phyloP scores from a whole-genome alignment of 2,113 vertebrate genomes.

The Cephalopterus ornatus region DNA sequence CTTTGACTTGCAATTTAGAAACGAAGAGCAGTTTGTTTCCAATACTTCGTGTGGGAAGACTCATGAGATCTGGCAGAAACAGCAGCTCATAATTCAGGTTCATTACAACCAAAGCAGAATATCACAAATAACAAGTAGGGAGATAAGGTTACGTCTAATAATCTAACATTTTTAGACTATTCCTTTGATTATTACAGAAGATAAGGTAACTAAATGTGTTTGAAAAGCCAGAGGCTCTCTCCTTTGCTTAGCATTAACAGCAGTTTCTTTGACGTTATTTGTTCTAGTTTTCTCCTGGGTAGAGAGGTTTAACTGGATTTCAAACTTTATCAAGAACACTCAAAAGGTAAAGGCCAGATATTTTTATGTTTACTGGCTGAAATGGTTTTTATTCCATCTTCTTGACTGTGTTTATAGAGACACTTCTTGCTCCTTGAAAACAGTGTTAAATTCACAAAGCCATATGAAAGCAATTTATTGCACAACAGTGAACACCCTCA shows the following conservation, averaged over 20 bases:
- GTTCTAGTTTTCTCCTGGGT: not conserved
- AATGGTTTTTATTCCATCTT: not conserved
- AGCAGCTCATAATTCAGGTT: not conserved
- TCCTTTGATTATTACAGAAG: not conserved
- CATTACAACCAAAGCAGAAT: not conserved
- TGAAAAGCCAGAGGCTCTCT: not conserved
- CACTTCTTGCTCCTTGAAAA: conserved; percentile 20
- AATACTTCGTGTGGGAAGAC: not conserved
- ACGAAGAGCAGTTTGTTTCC: not conserved
- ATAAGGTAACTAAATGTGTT: not conserved
- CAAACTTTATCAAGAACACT: not conserved
- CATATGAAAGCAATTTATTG: conserved; percentile 21
- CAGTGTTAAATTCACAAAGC: conserved; percentile 20
- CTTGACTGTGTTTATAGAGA: not conserved
- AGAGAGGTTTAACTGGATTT: not conserved
- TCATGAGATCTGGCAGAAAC: not conserved
- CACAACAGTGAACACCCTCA: not conserved
- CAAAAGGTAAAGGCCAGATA: conserved; percentile 35
- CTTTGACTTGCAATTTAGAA: not conserved
- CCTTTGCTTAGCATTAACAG: not conserved
- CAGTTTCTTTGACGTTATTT: conserved; percentile 33
- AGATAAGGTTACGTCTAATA: not conserved
- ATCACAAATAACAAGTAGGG: not conserved
- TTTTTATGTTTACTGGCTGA: not conserved
- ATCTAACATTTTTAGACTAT: not conserved